Evolutionary conservation across 2,113 vertebrate species (phyloP).

Genomic region (Saguinus imperator): DNA sequence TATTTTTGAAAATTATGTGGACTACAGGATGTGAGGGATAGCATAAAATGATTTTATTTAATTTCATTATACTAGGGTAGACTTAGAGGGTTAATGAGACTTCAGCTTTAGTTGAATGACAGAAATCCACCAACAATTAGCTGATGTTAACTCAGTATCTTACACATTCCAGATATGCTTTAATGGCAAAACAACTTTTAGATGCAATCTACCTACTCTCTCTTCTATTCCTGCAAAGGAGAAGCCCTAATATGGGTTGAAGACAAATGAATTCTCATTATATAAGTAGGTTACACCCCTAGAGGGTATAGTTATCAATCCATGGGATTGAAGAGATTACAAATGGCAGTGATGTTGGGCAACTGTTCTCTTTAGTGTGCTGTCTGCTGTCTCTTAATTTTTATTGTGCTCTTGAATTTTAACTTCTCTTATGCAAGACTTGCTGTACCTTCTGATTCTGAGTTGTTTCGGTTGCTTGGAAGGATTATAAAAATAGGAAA

Average conservation of each 20-base stretch:
- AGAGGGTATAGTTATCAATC: too few relatives aligned
- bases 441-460: neutral
- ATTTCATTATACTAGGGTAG: neutral
- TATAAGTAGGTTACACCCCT: neutral
- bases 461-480: neutral
- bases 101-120: neutral
- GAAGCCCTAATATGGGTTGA: neutral
- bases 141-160: neutral
- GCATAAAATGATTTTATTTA: neutral
- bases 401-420: neutral
- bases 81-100: neutral
- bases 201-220: neutral
- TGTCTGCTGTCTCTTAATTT: neutral
- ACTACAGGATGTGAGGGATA: neutral
- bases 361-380: neutral
- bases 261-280: neutral
- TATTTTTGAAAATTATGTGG: neutral
- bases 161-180: neutral
- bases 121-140: neutral
- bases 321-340: neutral
- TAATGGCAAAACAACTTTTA: neutral
- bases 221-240: neutral
- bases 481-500: neutral
- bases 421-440: neutral
- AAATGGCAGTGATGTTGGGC: neutral